Base-by-base conservation (phyloP, 2,797 vertebrate genomes). In the Anableps anableps region DNA sequence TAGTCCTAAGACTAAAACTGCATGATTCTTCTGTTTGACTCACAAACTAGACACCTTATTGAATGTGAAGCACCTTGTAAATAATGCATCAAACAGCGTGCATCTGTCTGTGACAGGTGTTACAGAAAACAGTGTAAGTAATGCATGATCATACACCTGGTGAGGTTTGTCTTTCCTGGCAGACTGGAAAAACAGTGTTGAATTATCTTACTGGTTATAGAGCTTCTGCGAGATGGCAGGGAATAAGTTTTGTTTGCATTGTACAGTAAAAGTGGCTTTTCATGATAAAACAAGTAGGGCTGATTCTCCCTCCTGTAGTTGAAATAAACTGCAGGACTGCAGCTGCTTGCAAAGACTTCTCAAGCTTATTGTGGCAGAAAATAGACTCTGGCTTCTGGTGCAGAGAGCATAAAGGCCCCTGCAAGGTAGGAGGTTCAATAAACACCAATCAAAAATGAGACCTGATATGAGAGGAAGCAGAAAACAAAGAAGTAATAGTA, bases 331-430 rank as follows among this genome's bases (percentile, higher is more conserved):
- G 34, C 41, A 71, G 72, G 62, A 77, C 0, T 48, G 70, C 77
- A 26, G 0, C 62, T 29, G 74, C 79, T 78, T 77, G 51, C 45
- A 13, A 66, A 76, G 68, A 74, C 64, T 76, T 51, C 50, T 82
- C 29, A 26, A n/a, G 72, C n/a, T 80, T 71, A 51, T 16, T 76
- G 13, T 11, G 26, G 1, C 81, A 81, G 53, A 78, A 82, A 85
- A 80, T 45, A 82, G 55, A 74, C 1, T 29, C 58, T 70, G 48
- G 26, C 51, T 31, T 87, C 74, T 10, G 7, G 23, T 8, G 47
- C 53, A 58, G 64, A 53, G 77, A 60, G 23, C 31, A 21, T 2
- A 58, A 19, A n/a, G 51, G 74, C 10, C 5, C 14, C 26, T 10
- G 53, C 36, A 1, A 60, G 55, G 38, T 29, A 62, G 74, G 10